These are phyloP conservation scores for Silurus aristotelis DNA, from an alignment of 2,797 vertebrate species.

Conservation along the genomic window DNA sequence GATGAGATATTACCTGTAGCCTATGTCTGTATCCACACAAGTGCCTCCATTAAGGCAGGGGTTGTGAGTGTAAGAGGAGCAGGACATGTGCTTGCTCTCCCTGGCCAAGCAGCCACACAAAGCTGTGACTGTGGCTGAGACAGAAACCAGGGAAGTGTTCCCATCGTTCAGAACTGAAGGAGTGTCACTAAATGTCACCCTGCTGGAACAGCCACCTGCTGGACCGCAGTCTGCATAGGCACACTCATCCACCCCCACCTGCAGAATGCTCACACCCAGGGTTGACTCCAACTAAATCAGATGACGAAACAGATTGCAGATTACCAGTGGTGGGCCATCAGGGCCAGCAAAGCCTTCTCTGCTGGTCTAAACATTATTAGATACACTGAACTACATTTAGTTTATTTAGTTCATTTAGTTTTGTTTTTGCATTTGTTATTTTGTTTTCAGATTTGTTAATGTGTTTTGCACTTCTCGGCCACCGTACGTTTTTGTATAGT, in stretches of 20 bases:
- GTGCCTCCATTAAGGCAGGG: constrained; percentile 86
- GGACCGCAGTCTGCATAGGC: constrained; percentile 73
- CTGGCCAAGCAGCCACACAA: constrained; percentile 80
- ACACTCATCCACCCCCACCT: constrained; percentile 83
- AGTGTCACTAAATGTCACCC: constrained; percentile 69
- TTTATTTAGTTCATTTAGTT: too few relatives aligned
- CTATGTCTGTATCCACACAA: constrained; percentile 80
- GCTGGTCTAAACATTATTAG: too few relatives aligned
- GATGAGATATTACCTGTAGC: constrained; percentile 76
- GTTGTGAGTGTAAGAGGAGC: constrained; percentile 75
- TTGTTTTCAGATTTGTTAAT: too few relatives aligned
- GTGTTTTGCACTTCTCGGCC: too few relatives aligned
- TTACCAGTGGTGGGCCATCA: neutral
- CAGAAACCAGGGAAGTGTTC: constrained; percentile 77
- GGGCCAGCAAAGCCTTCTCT: too few relatives aligned
- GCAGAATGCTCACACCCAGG: constrained; percentile 76
- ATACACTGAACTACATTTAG: too few relatives aligned
- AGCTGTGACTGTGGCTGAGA: constrained; percentile 67
- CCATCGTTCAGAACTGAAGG: constrained; percentile 75
- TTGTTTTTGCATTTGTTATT: too few relatives aligned
- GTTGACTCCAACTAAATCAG: constrained; percentile 79
- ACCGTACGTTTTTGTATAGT: neutral
- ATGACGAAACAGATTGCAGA: neutral
- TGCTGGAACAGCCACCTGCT: constrained; percentile 76
- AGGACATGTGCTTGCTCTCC: constrained; percentile 74